Percentiles rank a stretch among this genome's conserved stretches.
phyloP scores from a whole-genome alignment of 2,888 invertebrate species.

The Ophion ellenae region DNA sequence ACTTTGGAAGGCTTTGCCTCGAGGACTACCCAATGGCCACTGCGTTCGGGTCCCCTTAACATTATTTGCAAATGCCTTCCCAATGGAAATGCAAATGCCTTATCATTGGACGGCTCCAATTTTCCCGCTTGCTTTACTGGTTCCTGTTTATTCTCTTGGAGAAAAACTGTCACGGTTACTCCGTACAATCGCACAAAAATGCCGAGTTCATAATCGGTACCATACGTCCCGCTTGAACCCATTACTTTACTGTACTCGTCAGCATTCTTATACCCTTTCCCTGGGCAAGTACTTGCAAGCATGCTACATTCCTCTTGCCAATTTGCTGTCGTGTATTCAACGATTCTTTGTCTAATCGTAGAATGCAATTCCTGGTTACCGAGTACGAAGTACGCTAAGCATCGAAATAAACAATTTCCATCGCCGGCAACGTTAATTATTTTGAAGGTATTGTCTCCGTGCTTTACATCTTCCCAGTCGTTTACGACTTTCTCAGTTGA shows the following conservation, averaged over 20 bases:
- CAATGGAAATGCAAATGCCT: background rate
- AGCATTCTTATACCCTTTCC: background rate
- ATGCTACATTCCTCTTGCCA: background rate
- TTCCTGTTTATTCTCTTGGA: background rate
- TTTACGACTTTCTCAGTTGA: too few relatives aligned
- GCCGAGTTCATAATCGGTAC: background rate
- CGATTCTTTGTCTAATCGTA: background rate
- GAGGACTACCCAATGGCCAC: slow-evolving; percentile 17
- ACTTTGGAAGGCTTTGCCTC: background rate
- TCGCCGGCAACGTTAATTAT: too few relatives aligned
- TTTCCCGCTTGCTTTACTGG: background rate
- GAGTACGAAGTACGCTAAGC: background rate
- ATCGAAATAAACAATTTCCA: too few relatives aligned
- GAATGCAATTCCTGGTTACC: background rate
- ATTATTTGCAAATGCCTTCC: background rate
- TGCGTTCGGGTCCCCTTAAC: slow-evolving; percentile 5
- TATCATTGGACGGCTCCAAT: background rate
- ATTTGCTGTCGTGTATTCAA: background rate
- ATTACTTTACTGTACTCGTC: background rate
- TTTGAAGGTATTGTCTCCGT: too few relatives aligned
- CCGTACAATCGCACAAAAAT: slow-evolving; percentile 2
- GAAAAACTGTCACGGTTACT: background rate
- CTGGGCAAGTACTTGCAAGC: background rate
- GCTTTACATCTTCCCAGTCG: too few relatives aligned
- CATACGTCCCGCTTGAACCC: background rate